Percentiles rank a stretch among this genome's conserved stretches.
Conservation (phyloP, 2,797 vertebrate genomes). For the Tadarida brasiliensis region DNA sequence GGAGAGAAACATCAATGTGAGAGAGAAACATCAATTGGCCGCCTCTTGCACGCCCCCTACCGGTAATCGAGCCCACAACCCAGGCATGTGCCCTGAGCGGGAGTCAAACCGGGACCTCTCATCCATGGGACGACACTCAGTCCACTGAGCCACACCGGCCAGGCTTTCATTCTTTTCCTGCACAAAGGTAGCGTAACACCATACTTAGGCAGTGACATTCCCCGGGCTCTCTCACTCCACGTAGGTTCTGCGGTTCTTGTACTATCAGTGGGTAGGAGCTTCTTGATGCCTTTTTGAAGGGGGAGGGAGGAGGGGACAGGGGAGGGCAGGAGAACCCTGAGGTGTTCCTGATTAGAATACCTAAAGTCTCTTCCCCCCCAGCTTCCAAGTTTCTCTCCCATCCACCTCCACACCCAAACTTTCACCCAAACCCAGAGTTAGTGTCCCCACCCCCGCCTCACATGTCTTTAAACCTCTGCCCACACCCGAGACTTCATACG, state of each 20-base stretch:
- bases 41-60: too few species aligned
- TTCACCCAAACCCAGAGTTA: neutral
- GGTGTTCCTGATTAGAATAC: neutral
- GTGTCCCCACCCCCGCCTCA: neutral
- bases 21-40: too few species aligned
- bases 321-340: neutral
- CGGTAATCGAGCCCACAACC: too few species aligned
- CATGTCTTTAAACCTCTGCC: neutral
- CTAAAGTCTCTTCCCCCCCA: neutral
- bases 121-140: too few species aligned
- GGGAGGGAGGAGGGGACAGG: neutral
- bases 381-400: neutral
- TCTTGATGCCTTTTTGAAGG: neutral
- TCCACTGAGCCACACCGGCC: too few species aligned
- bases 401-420: neutral
- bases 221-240: neutral
- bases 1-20: too few species aligned
- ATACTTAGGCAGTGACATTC: neutral
- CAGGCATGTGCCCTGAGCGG: too few species aligned
- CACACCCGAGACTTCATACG: neutral
- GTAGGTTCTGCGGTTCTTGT: neutral
- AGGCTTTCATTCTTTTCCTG: neutral
- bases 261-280: neutral
- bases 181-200: neutral
- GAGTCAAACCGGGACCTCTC: too few species aligned